Percentiles rank a stretch among this genome's conserved stretches.
These are phyloP conservation scores for Struthio camelus DNA, from an alignment of 2,113 vertebrate species.

Conservation along the genomic window DNA sequence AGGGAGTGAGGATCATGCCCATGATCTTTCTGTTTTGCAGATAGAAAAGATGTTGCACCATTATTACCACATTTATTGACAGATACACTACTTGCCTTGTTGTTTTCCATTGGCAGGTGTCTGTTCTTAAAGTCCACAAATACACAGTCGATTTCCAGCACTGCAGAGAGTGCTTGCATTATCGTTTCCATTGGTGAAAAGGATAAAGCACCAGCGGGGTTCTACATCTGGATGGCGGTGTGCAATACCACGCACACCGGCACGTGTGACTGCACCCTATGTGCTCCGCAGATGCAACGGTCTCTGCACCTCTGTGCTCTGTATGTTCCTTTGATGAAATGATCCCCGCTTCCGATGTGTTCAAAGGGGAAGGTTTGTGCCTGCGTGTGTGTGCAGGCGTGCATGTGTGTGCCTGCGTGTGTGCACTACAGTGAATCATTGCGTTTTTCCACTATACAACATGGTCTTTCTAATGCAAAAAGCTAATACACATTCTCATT, in stretches of 20 bases:
- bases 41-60: not conserved
- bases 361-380: not conserved
- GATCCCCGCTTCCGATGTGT: not conserved
- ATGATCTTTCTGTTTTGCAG: not conserved
- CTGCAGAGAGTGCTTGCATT: accelerated
- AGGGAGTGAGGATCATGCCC: not conserved
- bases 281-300: not conserved
- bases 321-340: not conserved
- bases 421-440: no score
- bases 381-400: not conserved
- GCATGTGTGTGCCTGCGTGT: not conserved
- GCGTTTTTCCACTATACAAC: not conserved
- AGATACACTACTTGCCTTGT: not conserved
- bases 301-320: not conserved
- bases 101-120: not conserved
- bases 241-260: not conserved
- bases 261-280: not conserved
- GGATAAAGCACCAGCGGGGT: not conserved
- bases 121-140: not conserved
- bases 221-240: not conserved
- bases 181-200: not conserved
- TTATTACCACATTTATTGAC: not conserved
- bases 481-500: accelerated
- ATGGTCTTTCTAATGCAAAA: not conserved
- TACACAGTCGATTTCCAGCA: accelerated